Evolutionary conservation across 1,140 invertebrate species (phyloP), one percentile per base, ranked within the genome.

Genomic region (Drepana arcuata): DNA sequence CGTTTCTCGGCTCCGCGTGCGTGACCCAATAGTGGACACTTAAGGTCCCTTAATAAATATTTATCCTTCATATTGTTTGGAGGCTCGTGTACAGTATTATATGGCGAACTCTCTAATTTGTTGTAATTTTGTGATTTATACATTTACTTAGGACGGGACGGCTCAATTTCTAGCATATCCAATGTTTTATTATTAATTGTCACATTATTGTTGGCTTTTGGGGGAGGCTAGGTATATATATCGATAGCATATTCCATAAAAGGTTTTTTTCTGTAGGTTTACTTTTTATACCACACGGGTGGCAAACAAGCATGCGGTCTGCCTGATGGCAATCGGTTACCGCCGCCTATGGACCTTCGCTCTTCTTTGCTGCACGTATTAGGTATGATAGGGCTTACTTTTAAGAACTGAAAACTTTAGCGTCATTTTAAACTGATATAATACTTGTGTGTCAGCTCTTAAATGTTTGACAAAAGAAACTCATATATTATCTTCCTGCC

Each of bases 31-130:
- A 74, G 56, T 62, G 64, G 70, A 69, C 70, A 71, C 45, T 67
- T 64, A 64, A 36, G 53, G 56, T 41, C 51, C 53, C 52, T 63
- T 70, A 67, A 70, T 74, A 74, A 74, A 74, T 74, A 74, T 74
- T 74, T 74, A 71, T 70, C 59, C 56, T 47, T 52, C 56, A 69
- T 70, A 68, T 64, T 69, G 64, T 66, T 59, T 23, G 45, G n/a
- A n/a, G n/a, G n/a, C n/a, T n/a, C n/a, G 49, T 37, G 37, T 41
- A 46, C 48, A 28, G 47, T 51, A 68, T 65, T 67, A 63, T 63
- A 55, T 49, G 48, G 45, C 52, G 44, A 38, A 30, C 34, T 18
- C 38, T 26, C 37, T 68, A 69, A 69, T 72, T 56, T 37, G 16
- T 38, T 42, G 37, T 73, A 74, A 74, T 71, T 71, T 59, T 55